phyloP scores from a whole-genome alignment of 1,140 invertebrate genomes.

The Zaprionus camerounensis region DNA sequence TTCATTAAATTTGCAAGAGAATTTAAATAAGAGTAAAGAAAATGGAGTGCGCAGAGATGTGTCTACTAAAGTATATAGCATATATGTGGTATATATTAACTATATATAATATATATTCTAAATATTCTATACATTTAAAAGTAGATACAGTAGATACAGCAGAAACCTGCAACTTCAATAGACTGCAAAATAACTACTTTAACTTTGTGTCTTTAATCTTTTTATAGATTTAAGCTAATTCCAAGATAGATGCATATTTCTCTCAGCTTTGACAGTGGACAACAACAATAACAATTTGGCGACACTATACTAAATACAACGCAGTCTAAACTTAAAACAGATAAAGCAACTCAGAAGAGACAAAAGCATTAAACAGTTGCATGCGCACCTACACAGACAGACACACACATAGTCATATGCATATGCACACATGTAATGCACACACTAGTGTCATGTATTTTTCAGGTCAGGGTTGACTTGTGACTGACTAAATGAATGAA shows the following conservation, averaged over 20 bases:
- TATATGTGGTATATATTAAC: too few relatives aligned
- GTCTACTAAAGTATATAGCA: too few relatives aligned
- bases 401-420: constrained; percentile 21
- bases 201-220: background rate
- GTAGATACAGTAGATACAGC: too few relatives aligned
- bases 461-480: constrained; percentile 84
- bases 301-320: constrained; percentile 36
- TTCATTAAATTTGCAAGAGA: background rate
- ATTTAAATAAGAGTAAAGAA: too few relatives aligned
- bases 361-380: constrained; percentile 45
- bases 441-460: constrained; percentile 56
- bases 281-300: constrained; percentile 36
- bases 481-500: constrained; percentile 82
- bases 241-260: constrained; percentile 3
- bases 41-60: too few relatives aligned
- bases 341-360: constrained; percentile 31
- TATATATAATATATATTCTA: too few relatives aligned
- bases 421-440: constrained; percentile 40
- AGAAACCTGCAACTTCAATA: too few relatives aligned
- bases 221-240: background rate
- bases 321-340: constrained; percentile 34
- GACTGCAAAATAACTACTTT: too few relatives aligned
- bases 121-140: too few relatives aligned
- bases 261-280: background rate
- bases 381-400: constrained; percentile 47